Percentiles rank a stretch among this genome's conserved stretches.
These are phyloP conservation scores for Rhinogobius similis DNA, from an alignment of 2,113 vertebrate species.

Conservation along the genomic window DNA sequence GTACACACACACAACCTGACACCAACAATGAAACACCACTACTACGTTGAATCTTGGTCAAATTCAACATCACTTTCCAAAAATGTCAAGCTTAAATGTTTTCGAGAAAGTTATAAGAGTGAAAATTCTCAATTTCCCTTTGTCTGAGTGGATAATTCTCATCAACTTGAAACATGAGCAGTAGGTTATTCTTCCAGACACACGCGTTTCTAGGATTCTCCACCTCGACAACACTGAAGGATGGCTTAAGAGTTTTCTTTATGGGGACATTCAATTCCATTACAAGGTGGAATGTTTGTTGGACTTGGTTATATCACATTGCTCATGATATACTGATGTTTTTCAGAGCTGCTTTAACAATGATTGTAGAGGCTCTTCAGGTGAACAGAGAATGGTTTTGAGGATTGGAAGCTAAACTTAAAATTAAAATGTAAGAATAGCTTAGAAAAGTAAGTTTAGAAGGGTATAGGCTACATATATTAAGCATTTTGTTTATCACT, in stretches of 20 bases:
- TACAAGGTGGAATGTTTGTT: neutral
- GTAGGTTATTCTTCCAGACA: neutral
- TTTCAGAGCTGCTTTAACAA: neutral
- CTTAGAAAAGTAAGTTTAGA: too few relatives aligned
- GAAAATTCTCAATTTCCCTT: neutral
- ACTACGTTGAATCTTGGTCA: constrained; percentile 42
- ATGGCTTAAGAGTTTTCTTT: neutral
- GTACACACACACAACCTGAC: constrained; percentile 35
- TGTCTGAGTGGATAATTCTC: neutral
- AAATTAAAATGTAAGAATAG: too few relatives aligned
- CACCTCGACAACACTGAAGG: neutral
- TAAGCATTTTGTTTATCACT: neutral
- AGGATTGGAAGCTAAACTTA: too few relatives aligned
- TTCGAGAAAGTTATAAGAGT: neutral
- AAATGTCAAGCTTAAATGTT: constrained; percentile 46
- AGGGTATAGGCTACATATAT: too few relatives aligned
- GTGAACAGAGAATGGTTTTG: too few relatives aligned
- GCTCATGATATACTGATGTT: neutral
- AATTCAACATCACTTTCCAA: constrained; percentile 43
- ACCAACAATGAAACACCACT: constrained; percentile 44
- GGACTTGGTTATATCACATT: neutral
- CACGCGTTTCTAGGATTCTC: neutral
- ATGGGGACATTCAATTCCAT: neutral
- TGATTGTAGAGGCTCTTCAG: neutral
- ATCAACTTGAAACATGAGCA: neutral